Conservation (phyloP, 2,113 vertebrate genomes). For the Dunckerocampus dactyliophorus region DNA sequence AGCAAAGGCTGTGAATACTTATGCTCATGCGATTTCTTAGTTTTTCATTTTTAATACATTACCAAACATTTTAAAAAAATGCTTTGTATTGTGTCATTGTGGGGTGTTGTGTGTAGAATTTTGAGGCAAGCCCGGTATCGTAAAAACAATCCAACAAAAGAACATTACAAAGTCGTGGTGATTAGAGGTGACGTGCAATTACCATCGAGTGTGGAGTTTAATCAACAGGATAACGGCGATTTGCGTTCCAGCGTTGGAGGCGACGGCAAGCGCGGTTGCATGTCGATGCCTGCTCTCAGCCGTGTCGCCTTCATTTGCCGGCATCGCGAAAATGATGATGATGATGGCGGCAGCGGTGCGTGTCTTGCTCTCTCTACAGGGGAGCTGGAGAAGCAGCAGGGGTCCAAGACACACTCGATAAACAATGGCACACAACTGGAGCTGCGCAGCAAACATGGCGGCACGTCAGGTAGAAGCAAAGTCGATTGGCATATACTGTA, state of each 20-base stretch:
- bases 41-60: too few relatives aligned
- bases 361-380: constrained; percentile 67
- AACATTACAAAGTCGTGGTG: constrained; percentile 40
- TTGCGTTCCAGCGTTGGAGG: constrained; percentile 11
- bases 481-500: too few relatives aligned
- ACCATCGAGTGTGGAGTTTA: constrained; percentile 55
- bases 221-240: constrained; percentile 40
- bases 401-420: constrained; percentile 80
- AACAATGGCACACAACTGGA: constrained; percentile 85
- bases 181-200: constrained; percentile 61
- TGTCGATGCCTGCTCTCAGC: constrained; percentile 6
- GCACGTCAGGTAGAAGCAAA: constrained; percentile 78
- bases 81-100: too few relatives aligned
- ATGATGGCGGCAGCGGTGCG: background rate
- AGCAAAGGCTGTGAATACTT: too few relatives aligned
- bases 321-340: constrained; percentile 22
- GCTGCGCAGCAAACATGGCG: constrained; percentile 81
- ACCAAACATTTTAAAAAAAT: too few relatives aligned
- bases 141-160: constrained; percentile 17
- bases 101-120: too few relatives aligned
- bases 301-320: background rate
- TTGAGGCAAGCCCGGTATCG: too few relatives aligned
- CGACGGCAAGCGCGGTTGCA: background rate
- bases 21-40: too few relatives aligned
- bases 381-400: constrained; percentile 96